Base-by-base conservation (phyloP, 2,113 vertebrate species). In the Pluvialis apricaria region DNA sequence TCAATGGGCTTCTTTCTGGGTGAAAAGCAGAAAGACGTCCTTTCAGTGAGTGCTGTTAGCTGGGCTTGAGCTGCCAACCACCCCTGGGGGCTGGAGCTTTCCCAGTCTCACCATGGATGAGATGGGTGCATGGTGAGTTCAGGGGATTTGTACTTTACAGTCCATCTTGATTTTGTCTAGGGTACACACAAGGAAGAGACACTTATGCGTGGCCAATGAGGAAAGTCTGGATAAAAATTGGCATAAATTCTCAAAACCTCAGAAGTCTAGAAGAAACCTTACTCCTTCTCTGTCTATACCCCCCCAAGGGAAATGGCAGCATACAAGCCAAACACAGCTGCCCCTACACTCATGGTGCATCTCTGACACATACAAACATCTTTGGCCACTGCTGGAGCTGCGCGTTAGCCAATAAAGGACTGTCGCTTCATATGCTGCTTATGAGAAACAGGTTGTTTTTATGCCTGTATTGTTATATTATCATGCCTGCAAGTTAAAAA, bases 351-450 rank as follows among this genome's bases (percentile, higher is more conserved):
- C 12, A 0, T 5, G n/a, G 24, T 2, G 2, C 18, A 19, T 73
- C 20, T 81, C 51, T 66, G 60, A 70, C n/a, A 15, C 0, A 0
- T 7, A 44, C 1, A 1, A 61, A 24, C 14, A 54, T 45, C 36
- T 70, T 49, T 42, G 77, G 52, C 77, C 38, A 9, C 44, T 62
- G 38, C 61, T 79, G 70, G 61, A 82, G 38, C n/a, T 82, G 31
- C 52, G 58, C 1, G 0, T 36, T 24, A 31, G 40, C 71, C 73
- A 61, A 2, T 21, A 42, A 8, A 42, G 32, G 42, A 25, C 55
- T 82, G 20, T 54, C 70, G 26, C 8, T 62, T 89, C 22, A 6
- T n/a, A 45, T 15, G 52, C 29, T 52, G 21, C 19, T 66, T 82
- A 42, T 20, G 25, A 64, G 36, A 80, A 88, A 76, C 15, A 44